These are phyloP conservation scores for Phacellophora camtschatica DNA, from an alignment of 30 jellyfish, hydroid and myxozoan species.

Conservation along the genomic window DNA sequence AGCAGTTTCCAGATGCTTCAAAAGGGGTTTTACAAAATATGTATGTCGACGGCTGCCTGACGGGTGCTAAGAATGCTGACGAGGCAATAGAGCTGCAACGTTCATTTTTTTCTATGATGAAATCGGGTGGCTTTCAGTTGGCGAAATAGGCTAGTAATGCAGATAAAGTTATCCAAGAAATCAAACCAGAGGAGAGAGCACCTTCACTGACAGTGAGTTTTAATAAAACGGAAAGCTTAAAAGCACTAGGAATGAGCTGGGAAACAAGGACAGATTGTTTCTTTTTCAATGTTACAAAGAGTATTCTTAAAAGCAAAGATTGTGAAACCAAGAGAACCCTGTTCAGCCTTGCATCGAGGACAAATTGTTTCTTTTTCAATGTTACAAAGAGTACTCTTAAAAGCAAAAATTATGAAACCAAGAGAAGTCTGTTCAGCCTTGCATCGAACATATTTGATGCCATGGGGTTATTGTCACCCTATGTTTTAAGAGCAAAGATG, in stretches of 20 bases:
- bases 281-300: too few relatives aligned
- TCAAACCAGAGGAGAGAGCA: neutral
- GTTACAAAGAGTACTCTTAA: neutral
- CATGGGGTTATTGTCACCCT: neutral
- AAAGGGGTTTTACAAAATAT: neutral
- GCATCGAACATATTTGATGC: constrained; percentile 32
- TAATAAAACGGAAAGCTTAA: neutral
- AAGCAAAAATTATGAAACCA: neutral
- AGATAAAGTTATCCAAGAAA: neutral
- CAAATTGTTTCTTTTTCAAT: neutral
- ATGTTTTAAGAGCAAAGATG: neutral
- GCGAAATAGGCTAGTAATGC: neutral
- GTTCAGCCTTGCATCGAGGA: constrained; percentile 2
- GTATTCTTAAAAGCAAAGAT: neutral
- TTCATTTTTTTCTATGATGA: neutral
- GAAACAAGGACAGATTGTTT: neutral
- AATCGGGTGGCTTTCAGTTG: neutral
- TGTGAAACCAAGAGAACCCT: neutral
- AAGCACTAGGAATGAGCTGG: neutral
- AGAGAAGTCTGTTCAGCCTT: neutral
- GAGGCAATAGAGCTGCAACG: neutral
- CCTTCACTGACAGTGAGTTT: neutral
- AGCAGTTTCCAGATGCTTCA: constrained; percentile 10
- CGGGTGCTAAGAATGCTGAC: constrained; percentile 5
- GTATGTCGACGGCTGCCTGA: constrained; percentile 11